These are phyloP conservation scores for Python bivittatus DNA, from an alignment of 2,113 vertebrate genomes.

Conservation along the genomic window DNA sequence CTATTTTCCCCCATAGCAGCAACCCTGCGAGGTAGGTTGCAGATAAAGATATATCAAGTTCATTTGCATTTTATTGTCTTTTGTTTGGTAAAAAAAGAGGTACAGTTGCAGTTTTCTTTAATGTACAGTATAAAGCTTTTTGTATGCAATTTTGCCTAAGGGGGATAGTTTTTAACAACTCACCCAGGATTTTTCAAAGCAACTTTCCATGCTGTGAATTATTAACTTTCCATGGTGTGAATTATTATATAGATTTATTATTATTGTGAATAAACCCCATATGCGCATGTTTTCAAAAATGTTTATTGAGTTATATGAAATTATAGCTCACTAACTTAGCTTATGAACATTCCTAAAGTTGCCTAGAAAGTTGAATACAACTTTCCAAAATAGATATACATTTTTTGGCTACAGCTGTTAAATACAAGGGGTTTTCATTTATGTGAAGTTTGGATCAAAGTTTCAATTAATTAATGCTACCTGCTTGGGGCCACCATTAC, in stretches of 20 bases:
- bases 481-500: too few relatives aligned
- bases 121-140: neutral
- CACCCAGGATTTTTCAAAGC: neutral
- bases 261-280: neutral
- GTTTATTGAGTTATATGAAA: neutral
- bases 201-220: neutral
- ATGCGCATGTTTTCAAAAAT: neutral
- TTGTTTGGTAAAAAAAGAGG: neutral
- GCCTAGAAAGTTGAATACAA: neutral
- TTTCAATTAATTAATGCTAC: too few relatives aligned
- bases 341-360: neutral
- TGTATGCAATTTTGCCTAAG: neutral
- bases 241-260: neutral
- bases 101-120: neutral
- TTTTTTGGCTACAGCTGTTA: neutral
- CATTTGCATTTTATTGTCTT: neutral
- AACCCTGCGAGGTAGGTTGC: neutral
- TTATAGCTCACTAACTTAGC: neutral
- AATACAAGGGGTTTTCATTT: neutral
- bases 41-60: too few relatives aligned
- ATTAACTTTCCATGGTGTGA: neutral
- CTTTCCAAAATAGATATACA: neutral
- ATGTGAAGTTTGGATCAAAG: neutral
- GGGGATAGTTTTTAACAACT: neutral
- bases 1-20: neutral